Evolutionary conservation across 2,888 invertebrate species (phyloP).

Genomic region (Heliothis peltigera): DNA sequence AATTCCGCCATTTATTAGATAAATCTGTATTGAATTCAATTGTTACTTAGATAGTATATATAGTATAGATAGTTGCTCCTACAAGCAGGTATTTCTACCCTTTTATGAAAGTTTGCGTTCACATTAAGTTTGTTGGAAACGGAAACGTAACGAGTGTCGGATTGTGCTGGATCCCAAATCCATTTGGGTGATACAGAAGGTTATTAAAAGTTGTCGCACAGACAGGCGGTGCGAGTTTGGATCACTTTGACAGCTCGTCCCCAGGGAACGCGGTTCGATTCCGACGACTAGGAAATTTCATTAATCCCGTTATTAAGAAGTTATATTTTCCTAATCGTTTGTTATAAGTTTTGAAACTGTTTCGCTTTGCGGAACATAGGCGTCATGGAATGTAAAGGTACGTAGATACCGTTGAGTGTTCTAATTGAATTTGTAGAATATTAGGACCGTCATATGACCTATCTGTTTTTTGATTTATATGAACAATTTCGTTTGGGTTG

Average conservation of each 20-base stretch:
- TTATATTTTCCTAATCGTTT: constrained; percentile 71
- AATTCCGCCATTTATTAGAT: background rate
- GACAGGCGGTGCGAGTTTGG: constrained; percentile 80
- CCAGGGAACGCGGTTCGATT: constrained; percentile 81
- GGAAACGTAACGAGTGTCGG: constrained; percentile 72
- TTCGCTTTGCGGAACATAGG: constrained; percentile 19
- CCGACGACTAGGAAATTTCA: constrained; percentile 83
- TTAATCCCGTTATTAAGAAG: constrained; percentile 83
- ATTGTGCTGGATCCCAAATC: constrained; percentile 76
- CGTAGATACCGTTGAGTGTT: constrained; percentile 2
- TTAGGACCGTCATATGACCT: constrained; percentile 21
- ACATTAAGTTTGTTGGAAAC: constrained; percentile 65
- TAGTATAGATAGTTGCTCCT: constrained; percentile 27
- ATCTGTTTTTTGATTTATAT: constrained; percentile 32
- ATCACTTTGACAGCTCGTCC: constrained; percentile 84
- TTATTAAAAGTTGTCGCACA: constrained; percentile 87
- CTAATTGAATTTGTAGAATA: constrained; percentile 4
- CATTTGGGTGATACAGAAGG: constrained; percentile 86
- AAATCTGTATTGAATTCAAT: background rate
- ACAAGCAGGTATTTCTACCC: constrained; percentile 59
- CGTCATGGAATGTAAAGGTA: background rate
- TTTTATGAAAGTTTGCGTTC: constrained; percentile 59
- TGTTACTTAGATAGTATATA: constrained; percentile 23
- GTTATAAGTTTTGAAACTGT: constrained; percentile 50
- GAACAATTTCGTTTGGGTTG: constrained; percentile 22